Base-by-base conservation (phyloP, 2,113 vertebrate species). In the Vimba vimba region DNA sequence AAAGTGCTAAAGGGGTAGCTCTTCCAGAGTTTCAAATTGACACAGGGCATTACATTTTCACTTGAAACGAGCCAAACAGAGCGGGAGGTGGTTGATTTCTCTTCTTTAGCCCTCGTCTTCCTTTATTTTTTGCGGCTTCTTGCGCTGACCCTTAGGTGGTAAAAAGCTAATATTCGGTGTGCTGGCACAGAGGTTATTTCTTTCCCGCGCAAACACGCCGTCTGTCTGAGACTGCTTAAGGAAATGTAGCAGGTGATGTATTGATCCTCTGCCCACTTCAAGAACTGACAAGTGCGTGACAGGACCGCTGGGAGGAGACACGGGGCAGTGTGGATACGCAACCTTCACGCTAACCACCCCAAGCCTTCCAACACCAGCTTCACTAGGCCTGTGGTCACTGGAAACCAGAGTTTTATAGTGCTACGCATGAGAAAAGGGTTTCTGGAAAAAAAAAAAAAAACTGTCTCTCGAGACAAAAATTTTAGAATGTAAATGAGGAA, bases 1-100 rank as follows among this genome's bases (percentile, higher is more conserved):
- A 92, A 93, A 90, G 92, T 92, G 93, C 92, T 86, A 81, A 84
- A 66, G 75, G 86, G 47, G 36, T 52, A 74, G 84, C 73, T 86
- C 90, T 89, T 91, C 91, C 92, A 88, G 89, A 91, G 90, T 94
- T 94, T 93, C 89, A 93, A 93, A 94, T 90, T 93, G 91, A 93
- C 92, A 93, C 80, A 80, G 91, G 85, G 91, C 88, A 90, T 92
- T 93, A 86, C 90, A 93, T 92, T 93, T 94, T 94, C 92, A 92
- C 92, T 92, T 93, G 60, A 64, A 74, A 84, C 60, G 55, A 75
- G 27, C 47, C 4, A 12, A 50, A 39, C 36, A 59, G 64, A 78
- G 52, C 59, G 52, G 47, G 76, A 52, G 52, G 69, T 76, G 75
- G 71, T n/a, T 64, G 52, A 62, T 79, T 82, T 74, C 68, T 62